Evolutionary conservation across 2,888 invertebrate species (phyloP).

Genomic region (Phengaris alcon): DNA sequence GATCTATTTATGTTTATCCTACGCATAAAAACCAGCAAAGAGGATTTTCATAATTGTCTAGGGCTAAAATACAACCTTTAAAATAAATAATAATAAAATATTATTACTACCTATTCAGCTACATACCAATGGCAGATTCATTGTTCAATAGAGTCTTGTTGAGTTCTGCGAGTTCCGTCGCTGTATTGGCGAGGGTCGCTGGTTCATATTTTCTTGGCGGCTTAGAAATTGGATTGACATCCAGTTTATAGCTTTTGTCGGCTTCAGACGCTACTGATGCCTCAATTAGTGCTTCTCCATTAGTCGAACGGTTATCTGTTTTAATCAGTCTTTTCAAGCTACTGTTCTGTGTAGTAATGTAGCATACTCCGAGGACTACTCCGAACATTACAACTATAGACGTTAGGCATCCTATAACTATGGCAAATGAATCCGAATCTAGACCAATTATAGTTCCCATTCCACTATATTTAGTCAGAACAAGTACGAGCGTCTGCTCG

Average conservation of each 20-base stretch:
- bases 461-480: slow-evolving; percentile 72
- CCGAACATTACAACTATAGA: slow-evolving; percentile 72
- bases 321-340: slow-evolving; percentile 81
- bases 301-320: slow-evolving; percentile 79
- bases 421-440: slow-evolving; percentile 74
- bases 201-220: slow-evolving; percentile 87
- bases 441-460: slow-evolving; percentile 65
- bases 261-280: slow-evolving; percentile 86
- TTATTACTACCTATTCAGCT: not conserved
- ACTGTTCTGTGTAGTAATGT: slow-evolving; percentile 73
- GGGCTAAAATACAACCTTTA: not conserved
- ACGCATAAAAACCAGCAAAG: not conserved
- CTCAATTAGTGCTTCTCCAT: slow-evolving; percentile 84
- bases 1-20: not conserved
- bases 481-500: slow-evolving; percentile 85
- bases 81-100: not conserved
- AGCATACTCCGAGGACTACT: slow-evolving; percentile 71
- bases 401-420: slow-evolving; percentile 72
- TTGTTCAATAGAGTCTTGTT: slow-evolving; percentile 87
- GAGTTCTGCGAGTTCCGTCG: slow-evolving; percentile 89
- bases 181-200: slow-evolving; percentile 81
- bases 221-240: slow-evolving; percentile 90
- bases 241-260: slow-evolving; percentile 88
- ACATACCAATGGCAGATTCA: slow-evolving; percentile 86
- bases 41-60: not conserved